A percentile compares a stretch with the other conserved stretches of the same genome.
phyloP scores from a whole-genome alignment of 2,888 invertebrate species.

The Acanthosepion esculentum region DNA sequence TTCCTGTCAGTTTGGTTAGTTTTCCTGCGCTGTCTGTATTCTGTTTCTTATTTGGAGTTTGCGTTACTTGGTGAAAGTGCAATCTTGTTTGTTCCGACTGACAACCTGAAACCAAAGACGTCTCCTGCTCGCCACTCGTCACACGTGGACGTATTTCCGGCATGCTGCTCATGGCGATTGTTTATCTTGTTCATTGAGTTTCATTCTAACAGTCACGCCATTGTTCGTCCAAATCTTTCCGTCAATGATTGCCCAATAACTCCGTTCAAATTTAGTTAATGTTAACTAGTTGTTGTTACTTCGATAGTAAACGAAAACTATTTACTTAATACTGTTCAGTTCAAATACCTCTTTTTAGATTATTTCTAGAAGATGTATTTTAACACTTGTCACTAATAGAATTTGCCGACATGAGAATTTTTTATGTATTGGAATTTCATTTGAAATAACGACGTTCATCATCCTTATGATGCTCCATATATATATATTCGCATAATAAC shows the following conservation, averaged over 20 bases:
- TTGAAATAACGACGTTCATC: background rate
- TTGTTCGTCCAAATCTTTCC: background rate
- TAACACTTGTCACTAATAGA: background rate
- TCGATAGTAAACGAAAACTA: background rate
- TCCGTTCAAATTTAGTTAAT: background rate
- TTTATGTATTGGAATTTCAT: background rate
- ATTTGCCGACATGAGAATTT: too few species aligned
- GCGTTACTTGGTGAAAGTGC: background rate
- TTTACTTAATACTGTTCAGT: background rate
- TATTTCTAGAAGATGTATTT: background rate
- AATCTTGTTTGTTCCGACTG: background rate
- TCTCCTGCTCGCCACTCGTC: background rate
- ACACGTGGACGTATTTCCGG: background rate
- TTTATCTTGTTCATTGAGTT: background rate
- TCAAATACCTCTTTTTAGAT: background rate
- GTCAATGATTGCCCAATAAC: background rate
- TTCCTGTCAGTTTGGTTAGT: background rate
- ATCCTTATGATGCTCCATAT: background rate
- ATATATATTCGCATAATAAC: background rate
- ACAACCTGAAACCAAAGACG: background rate
- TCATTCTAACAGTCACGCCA: background rate
- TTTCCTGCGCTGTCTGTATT: background rate
- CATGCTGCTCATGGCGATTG: background rate
- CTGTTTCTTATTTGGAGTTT: background rate
- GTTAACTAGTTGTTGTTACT: background rate